Evolutionary conservation across 2,113 vertebrate genomes (phyloP).

Genomic region (Balaenoptera acutorostrata): DNA sequence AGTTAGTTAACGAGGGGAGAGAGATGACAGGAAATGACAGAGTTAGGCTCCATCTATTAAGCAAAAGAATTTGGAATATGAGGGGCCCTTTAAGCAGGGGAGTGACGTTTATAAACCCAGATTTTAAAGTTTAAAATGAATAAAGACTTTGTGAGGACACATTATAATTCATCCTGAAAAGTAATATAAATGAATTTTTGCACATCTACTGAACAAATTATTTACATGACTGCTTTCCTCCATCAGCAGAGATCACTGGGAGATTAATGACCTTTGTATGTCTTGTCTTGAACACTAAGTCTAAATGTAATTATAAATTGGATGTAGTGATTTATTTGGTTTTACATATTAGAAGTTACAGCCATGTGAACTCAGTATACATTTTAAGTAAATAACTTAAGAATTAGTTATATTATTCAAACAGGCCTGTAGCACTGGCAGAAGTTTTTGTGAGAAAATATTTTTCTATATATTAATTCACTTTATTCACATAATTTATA

Average conservation of each 20-base stretch:
- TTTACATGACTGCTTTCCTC: background rate
- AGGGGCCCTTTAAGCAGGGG: background rate
- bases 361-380: background rate
- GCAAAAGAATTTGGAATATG: background rate
- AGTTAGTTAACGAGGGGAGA: background rate
- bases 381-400: slow-evolving; percentile 21
- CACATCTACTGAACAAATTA: background rate
- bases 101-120: background rate
- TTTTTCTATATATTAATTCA: background rate
- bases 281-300: background rate
- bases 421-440: background rate
- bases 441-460: background rate
- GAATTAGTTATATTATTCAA: slow-evolving; percentile 22
- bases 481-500: slow-evolving; percentile 23
- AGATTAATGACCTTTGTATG: background rate
- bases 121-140: slow-evolving; percentile 26
- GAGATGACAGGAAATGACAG: background rate
- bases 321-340: background rate
- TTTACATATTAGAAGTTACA: background rate
- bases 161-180: background rate
- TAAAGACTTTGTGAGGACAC: background rate
- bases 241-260: background rate
- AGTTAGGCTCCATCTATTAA: background rate
- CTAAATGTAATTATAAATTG: background rate
- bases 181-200: slow-evolving; percentile 9